phyloP scores from a whole-genome alignment of 2,888 invertebrate species.

The Andricus curvator region DNA sequence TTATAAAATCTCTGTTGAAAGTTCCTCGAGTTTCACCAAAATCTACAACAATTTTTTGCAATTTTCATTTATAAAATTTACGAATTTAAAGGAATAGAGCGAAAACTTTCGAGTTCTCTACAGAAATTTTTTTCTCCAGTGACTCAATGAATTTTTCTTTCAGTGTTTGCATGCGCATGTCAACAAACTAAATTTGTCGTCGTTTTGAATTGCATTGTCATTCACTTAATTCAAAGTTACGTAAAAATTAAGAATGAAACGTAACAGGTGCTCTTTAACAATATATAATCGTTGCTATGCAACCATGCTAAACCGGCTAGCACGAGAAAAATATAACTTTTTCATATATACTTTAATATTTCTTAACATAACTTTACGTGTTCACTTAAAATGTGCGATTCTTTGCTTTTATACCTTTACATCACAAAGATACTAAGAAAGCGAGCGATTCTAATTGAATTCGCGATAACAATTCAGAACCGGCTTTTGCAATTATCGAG shows the following conservation, averaged over 20 bases:
- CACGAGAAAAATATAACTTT: slow-evolving; percentile 58
- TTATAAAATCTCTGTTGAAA: background rate
- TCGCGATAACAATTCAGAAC: slow-evolving; percentile 16
- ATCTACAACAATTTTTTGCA: background rate
- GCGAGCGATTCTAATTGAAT: slow-evolving; percentile 9
- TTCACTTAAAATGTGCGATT: slow-evolving; percentile 26
- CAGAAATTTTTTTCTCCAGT: background rate
- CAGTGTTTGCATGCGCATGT: background rate
- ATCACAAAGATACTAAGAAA: background rate
- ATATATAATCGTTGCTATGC: slow-evolving; percentile 58
- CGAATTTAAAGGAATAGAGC: background rate
- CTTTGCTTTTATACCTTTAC: background rate
- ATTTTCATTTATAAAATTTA: background rate
- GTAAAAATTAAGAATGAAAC: background rate
- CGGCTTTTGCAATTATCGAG: background rate
- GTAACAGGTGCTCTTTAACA: slow-evolving; percentile 45
- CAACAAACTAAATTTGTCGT: slow-evolving; percentile 3
- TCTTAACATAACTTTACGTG: background rate
- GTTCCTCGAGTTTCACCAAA: background rate
- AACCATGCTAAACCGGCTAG: slow-evolving; percentile 66
- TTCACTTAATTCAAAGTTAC: background rate
- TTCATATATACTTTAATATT: slow-evolving; percentile 49
- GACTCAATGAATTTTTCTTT: background rate
- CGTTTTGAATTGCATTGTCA: background rate
- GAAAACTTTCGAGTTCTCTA: background rate